A percentile compares a stretch with the other conserved stretches of the same genome.
phyloP scores from a whole-genome alignment of 2,797 vertebrate genomes.

The Parauchenoglanis ngamensis region DNA sequence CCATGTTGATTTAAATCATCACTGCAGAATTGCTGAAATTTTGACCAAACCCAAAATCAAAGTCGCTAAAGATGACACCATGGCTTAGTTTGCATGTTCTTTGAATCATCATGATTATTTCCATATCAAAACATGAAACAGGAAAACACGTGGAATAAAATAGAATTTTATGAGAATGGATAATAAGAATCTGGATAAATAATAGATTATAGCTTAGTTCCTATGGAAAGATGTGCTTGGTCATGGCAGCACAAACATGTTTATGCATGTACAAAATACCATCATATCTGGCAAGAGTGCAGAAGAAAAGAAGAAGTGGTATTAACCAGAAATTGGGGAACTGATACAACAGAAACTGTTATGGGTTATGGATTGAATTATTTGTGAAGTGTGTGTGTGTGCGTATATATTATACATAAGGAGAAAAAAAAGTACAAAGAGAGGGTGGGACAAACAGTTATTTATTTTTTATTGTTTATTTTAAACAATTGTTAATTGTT shows the following conservation, averaged over 20 bases:
- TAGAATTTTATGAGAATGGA: neutral
- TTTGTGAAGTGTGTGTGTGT: no score
- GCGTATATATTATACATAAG: neutral
- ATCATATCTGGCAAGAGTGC: neutral
- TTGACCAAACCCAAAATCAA: neutral
- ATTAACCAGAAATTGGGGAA: neutral
- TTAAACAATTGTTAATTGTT: no score
- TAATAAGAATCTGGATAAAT: neutral
- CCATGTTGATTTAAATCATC: neutral
- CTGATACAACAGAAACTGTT: neutral
- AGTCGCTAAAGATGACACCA: neutral
- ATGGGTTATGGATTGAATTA: no score
- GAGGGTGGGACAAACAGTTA: neutral
- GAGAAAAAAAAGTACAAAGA: neutral
- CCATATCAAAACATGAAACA: neutral
- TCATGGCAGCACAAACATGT: neutral
- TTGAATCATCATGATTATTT: neutral
- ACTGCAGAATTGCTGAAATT: neutral
- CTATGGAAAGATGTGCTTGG: neutral
- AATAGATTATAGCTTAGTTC: neutral
- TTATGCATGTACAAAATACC: neutral
- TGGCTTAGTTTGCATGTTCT: neutral
- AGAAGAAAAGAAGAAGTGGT: neutral
- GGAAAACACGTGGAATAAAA: neutral
- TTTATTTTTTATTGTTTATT: no score